Base-by-base conservation (phyloP, 2,888 invertebrate species). In the Heteromurus nitidus region DNA sequence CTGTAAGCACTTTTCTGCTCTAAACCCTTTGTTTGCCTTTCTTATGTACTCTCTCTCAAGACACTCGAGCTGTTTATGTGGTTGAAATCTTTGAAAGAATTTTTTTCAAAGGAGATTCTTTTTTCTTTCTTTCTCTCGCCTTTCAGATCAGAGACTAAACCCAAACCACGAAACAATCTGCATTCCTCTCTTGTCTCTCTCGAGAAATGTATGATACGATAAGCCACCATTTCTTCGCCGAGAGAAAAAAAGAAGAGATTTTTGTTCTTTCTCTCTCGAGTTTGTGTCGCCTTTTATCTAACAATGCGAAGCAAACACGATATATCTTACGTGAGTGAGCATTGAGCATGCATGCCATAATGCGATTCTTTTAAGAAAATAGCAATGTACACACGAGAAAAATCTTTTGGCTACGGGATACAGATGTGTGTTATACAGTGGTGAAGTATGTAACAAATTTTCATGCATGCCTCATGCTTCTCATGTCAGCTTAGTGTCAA, bases 401-500 rank as follows among this genome's bases (percentile, higher is more conserved):
- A n/a, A n/a, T n/a, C n/a, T n/a, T n/a, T n/a, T n/a, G n/a, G n/a
- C n/a, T 53, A 53, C 53, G 69, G 18, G 58, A 22, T 11, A 58
- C 3, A n/a, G n/a, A n/a, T n/a, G n/a, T n/a, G n/a, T n/a, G n/a
- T n/a, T n/a, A n/a, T n/a, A n/a, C n/a, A 58, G 73, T 73, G 73
- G 64, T 80, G 74, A 80, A 74, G 80, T 74, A 70, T 74, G 80
- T 74, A 80, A 67, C 80, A 74, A 80, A 80, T 80, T n/a, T 80
- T 80, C 74, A 80, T 80, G 80, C 80, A 80, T 80, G 80, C 80
- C 62, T 80, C 80, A 80, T 80, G 80, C 80, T 58, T 80, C 53
- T 80, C 80, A 73, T 80, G 80, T 69, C 80, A 80, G 80, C 80
- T 80, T 74, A 80, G 80, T 80, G 80, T 80, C 80, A 74, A 55